Conservation (phyloP, 2,113 vertebrate species). For the Typhlomys cinereus region DNA sequence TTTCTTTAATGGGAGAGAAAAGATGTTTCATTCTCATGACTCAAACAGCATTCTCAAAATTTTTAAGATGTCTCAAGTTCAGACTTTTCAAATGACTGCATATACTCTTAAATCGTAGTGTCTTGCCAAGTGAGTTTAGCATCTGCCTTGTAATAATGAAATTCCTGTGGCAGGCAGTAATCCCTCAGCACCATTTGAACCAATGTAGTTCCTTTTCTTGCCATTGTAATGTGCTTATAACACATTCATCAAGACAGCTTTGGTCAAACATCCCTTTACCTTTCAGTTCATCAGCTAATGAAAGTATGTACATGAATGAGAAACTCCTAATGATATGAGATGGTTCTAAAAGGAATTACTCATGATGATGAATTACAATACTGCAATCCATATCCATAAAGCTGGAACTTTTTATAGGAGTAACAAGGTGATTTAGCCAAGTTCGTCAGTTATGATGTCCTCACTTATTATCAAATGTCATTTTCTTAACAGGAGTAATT, state of each 20-base stretch:
- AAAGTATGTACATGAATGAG: not conserved
- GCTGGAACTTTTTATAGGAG: not conserved
- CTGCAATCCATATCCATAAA: not conserved
- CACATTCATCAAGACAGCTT: not conserved
- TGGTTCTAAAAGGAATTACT: not conserved
- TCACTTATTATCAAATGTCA: not conserved
- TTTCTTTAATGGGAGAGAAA: not conserved
- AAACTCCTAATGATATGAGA: not conserved
- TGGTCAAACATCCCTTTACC: not conserved
- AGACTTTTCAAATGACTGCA: constrained; percentile 4
- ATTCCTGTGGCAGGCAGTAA: not conserved
- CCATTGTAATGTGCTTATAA: not conserved
- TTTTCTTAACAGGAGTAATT: constrained; percentile 26
- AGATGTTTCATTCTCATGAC: not conserved
- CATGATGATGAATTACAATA: not conserved
- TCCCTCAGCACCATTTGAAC: not conserved
- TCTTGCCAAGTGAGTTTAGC: not conserved
- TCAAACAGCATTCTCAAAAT: not conserved
- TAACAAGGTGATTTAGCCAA: not conserved
- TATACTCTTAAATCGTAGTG: not conserved
- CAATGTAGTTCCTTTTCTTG: not conserved
- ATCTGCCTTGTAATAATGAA: not conserved
- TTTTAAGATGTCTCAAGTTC: not conserved
- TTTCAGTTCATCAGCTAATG: constrained; percentile 1
- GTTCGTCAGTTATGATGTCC: not conserved